Evolutionary conservation across 2,888 invertebrate genomes (phyloP), one percentile per base, ranked within the genome.

Genomic region (Trileptium ribeirensis): DNA sequence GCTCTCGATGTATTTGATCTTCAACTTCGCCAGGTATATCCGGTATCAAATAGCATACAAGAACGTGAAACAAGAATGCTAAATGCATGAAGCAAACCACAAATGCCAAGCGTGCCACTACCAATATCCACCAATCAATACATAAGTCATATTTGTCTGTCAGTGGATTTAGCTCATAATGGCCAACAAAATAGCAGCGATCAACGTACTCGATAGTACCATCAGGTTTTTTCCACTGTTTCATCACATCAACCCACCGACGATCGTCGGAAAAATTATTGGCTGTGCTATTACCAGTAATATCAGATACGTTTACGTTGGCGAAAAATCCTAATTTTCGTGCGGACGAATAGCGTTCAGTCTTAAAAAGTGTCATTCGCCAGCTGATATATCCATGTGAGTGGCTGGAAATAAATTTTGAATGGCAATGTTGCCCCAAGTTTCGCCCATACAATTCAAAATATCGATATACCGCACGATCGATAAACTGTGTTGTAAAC

Each of bases 81-180:
- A 74, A 29, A 24, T 70, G 34, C 15, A n/a, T 8, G 67, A 31
- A n/a, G 2, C 2, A 8, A 79, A 29, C 74, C 38, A 67, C 38
- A 79, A 80, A 80, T 39, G 80, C 78, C 40, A 80, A 36, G 3
- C 64, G 78, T 51, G 78, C 78, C 36, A 80, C 33, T n/a, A 70
- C n/a, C 8, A 70, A 8, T 15, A 15, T 15, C 74, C 74, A 34
- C 33, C 51, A 51, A 51, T 51, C 51, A 51, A 24, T 8, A 51
- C 51, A 51, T 24, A 24, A 24, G 24, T 15, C 51, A 51, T 51
- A 51, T 8, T 51, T 8, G 24, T 51, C 24, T 8, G 8, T 24
- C 8, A 15, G 8, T 51, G 8, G 51, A 51, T 24, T 51, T 51
- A 51, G 24, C 8, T 51, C 8, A 51, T 15, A 51, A 51, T 51